These are phyloP conservation scores for Epizoanthus fatuus DNA, from an alignment of 92 coral and sea anemone species.

Conservation along the genomic window DNA sequence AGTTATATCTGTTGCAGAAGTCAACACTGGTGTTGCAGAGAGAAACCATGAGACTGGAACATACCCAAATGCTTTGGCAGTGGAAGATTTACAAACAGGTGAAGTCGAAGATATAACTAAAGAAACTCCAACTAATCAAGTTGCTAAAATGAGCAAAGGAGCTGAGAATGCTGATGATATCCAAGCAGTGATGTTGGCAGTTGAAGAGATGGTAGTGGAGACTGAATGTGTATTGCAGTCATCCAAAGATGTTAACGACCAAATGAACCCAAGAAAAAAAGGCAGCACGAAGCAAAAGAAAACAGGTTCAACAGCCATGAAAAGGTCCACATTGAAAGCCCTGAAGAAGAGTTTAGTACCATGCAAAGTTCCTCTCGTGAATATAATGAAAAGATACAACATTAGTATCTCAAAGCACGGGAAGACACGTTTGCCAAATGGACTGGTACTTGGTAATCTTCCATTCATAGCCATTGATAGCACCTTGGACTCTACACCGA, in stretches of 20 bases:
- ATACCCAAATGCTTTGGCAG: not conserved
- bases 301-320: not conserved
- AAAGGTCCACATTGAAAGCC: not conserved
- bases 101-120: not conserved
- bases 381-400: not conserved
- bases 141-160: not conserved
- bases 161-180: not conserved
- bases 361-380: slow-evolving; percentile 1
- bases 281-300: not conserved
- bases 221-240: not conserved
- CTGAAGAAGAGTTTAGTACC: not conserved
- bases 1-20: no score
- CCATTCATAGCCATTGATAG: not conserved
- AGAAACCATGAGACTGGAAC: no score
- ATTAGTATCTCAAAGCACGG: not conserved
- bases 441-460: not conserved
- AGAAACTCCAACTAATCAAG: not conserved
- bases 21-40: no score
- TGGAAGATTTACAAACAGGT: not conserved
- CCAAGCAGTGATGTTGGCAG: no score
- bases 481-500: not conserved
- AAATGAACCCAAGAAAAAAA: not conserved
- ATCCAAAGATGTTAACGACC: not conserved
- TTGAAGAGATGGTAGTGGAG: not conserved
- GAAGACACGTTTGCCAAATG: not conserved